Evolutionary conservation across 2,113 vertebrate species (phyloP).

Genomic region (Albula glossodonta): DNA sequence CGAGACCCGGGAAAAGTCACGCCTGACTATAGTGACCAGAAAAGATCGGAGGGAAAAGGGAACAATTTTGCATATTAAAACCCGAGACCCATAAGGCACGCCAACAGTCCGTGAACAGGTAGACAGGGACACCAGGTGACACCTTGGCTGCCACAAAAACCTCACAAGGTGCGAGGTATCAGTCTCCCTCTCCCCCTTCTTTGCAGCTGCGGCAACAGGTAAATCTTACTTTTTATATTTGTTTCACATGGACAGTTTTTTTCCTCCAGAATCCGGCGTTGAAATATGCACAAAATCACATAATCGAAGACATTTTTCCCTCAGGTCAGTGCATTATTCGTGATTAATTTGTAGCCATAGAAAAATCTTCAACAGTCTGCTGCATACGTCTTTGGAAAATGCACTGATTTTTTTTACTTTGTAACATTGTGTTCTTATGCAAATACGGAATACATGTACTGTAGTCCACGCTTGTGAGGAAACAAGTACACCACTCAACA

Average conservation of each 20-base stretch:
- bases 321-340: neutral
- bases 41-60: neutral
- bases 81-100: neutral
- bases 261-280: neutral
- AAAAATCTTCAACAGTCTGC: neutral
- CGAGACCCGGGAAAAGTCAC: constrained; percentile 54
- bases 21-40: constrained; percentile 25
- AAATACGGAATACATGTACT: neutral
- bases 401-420: neutral
- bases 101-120: neutral
- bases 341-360: neutral
- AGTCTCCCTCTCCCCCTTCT: neutral
- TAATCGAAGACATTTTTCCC: neutral
- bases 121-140: neutral
- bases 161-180: neutral
- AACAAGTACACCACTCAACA: neutral
- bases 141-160: neutral
- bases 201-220: constrained; percentile 10
- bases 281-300: neutral
- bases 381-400: neutral
- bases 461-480: neutral
- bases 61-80: neutral
- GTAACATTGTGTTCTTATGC: neutral
- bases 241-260: neutral
- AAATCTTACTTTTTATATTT: constrained; percentile 6